Conservation (phyloP, 2,888 invertebrate genomes). For the Tanytarsus gracilentus region DNA sequence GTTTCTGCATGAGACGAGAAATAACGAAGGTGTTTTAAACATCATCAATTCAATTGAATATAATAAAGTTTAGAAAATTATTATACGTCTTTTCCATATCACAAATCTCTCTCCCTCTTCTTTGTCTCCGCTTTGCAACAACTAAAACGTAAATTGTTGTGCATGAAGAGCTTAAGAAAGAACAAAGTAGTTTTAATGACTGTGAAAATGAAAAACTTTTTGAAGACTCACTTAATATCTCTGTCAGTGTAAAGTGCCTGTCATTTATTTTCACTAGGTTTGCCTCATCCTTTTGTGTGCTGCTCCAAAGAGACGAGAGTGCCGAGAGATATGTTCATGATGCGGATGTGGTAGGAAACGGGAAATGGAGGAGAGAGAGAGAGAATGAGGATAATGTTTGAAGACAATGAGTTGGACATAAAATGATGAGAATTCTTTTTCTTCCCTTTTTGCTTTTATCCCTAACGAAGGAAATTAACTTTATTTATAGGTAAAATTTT, state of each 20-base stretch:
- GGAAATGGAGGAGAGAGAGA: neutral
- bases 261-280: constrained; percentile 16
- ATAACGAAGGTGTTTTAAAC: no score
- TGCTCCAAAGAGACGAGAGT: neutral
- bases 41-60: no score
- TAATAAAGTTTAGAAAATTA: no score
- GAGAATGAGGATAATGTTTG: neutral
- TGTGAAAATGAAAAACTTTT: neutral
- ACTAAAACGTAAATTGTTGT: neutral
- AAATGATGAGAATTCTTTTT: constrained; percentile 1
- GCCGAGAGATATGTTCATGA: neutral
- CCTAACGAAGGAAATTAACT: constrained; percentile 22
- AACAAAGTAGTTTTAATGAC: constrained; percentile 29
- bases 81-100: no score
- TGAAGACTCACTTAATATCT: constrained; percentile 28
- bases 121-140: no score
- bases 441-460: neutral
- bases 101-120: no score
- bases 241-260: constrained; percentile 28
- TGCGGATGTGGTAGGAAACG: neutral
- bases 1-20: no score
- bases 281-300: neutral
- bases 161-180: neutral
- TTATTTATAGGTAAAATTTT: constrained; percentile 24
- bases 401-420: constrained; percentile 21